A percentile compares a stretch with the other conserved stretches of the same genome.
phyloP scores from a whole-genome alignment of 1,140 invertebrate genomes.

The Bombyx mandarina region DNA sequence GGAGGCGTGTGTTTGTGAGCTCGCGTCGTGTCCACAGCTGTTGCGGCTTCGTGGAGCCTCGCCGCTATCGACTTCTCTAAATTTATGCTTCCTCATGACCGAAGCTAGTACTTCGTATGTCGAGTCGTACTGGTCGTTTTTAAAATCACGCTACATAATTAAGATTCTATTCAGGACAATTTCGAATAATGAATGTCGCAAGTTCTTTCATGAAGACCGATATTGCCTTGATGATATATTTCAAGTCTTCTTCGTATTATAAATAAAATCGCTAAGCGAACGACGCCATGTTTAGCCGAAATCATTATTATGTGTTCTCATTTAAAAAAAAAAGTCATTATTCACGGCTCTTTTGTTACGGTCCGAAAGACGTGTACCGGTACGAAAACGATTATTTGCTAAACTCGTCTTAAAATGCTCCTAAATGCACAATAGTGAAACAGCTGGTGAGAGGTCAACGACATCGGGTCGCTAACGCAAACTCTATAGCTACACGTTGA shows the following conservation, averaged over 20 bases:
- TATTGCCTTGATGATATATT: too few species aligned
- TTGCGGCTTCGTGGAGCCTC: constrained; percentile 40
- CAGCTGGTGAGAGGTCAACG: constrained; percentile 62
- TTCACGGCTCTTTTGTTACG: constrained; percentile 61
- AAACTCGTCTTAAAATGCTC: constrained; percentile 48
- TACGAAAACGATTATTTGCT: constrained; percentile 42
- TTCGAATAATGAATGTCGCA: constrained; percentile 22
- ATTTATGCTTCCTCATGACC: constrained; percentile 70
- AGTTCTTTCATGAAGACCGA: constrained; percentile 6
- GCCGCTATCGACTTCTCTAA: constrained; percentile 53
- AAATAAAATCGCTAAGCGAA: too few species aligned
- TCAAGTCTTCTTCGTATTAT: too few species aligned
- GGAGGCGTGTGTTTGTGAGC: constrained; percentile 49
- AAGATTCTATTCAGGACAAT: constrained; percentile 38
- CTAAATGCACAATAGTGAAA: constrained; percentile 49
- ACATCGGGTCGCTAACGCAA: constrained; percentile 52
- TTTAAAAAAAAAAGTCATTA: constrained; percentile 61
- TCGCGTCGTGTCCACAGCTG: constrained; percentile 62
- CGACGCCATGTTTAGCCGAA: not conserved
- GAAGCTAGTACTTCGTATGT: constrained; percentile 30
- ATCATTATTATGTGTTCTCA: constrained; percentile 29
- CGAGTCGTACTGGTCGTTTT: constrained; percentile 20
- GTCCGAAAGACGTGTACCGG: constrained; percentile 48
- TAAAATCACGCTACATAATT: constrained; percentile 36
- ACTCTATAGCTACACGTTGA: constrained; percentile 59